phyloP scores from a whole-genome alignment of 2,797 vertebrate genomes.

The Helarctos malayanus region DNA sequence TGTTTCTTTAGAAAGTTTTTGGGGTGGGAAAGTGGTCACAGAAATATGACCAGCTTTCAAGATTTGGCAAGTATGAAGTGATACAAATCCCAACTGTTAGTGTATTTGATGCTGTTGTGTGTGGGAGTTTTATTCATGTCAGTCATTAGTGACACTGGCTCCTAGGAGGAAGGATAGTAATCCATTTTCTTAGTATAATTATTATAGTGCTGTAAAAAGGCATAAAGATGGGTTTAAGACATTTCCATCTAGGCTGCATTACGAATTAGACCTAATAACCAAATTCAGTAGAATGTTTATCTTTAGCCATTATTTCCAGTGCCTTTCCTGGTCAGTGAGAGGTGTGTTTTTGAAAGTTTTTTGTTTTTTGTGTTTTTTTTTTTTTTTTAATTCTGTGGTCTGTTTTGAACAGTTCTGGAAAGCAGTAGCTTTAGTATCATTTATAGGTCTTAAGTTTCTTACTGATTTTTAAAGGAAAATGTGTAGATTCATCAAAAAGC shows the following conservation, averaged over 20 bases:
- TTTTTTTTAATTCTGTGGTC: neutral
- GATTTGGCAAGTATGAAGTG: neutral
- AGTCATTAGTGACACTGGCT: neutral
- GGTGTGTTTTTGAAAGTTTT: neutral
- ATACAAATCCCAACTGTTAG: neutral
- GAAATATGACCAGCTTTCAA: slow-evolving; percentile 33
- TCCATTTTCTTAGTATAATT: neutral
- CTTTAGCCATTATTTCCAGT: neutral
- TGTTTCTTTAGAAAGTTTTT: slow-evolving; percentile 14
- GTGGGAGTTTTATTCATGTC: neutral
- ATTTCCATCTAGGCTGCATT: neutral
- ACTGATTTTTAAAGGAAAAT: slow-evolving; percentile 55
- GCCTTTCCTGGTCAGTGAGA: neutral
- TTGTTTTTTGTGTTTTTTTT: too few relatives aligned
- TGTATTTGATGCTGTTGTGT: neutral
- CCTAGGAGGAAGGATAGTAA: neutral
- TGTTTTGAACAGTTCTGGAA: neutral
- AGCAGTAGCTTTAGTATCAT: slow-evolving; percentile 1
- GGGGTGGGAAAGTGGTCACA: neutral
- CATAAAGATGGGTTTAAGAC: neutral
- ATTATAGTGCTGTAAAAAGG: neutral
- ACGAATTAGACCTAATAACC: neutral
- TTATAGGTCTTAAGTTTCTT: slow-evolving; percentile 38
- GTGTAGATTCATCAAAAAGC: neutral
- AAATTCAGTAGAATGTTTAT: neutral